Conservation (phyloP, 2,888 invertebrate species). For the Sussaba pulchella region DNA sequence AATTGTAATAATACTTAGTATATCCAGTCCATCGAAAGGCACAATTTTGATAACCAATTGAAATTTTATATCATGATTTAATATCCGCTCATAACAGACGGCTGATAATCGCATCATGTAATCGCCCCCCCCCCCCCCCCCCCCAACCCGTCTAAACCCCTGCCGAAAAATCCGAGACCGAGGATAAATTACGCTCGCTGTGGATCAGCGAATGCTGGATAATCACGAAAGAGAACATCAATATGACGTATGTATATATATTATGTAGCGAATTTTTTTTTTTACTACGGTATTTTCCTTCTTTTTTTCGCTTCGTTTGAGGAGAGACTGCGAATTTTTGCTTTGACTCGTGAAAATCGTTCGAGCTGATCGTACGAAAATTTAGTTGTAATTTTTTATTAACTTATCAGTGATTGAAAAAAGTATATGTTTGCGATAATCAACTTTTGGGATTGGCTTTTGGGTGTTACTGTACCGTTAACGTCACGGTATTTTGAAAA, state of each 20-base stretch:
- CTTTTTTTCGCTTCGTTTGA: background rate
- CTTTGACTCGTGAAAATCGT: background rate
- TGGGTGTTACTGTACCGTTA: too few species aligned
- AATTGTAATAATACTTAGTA: constrained; percentile 78
- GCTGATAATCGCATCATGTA: constrained; percentile 21
- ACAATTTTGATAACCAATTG: constrained; percentile 82
- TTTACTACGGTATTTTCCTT: constrained; percentile 1
- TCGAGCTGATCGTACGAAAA: too few species aligned
- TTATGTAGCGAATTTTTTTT: constrained; percentile 31
- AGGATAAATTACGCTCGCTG: constrained; percentile 33
- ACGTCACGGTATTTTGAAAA: too few species aligned
- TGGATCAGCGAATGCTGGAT: constrained; percentile 20
- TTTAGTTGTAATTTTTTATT: background rate
- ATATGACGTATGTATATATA: constrained; percentile 59
- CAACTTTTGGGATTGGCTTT: background rate
- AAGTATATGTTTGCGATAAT: background rate
- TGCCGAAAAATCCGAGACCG: constrained; percentile 43
- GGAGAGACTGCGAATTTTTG: background rate
- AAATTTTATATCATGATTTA: constrained; percentile 50
- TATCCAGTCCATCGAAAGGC: constrained; percentile 81
- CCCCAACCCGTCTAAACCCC: constrained; percentile 2
- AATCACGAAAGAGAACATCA: constrained; percentile 63
- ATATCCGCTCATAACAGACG: constrained; percentile 35
- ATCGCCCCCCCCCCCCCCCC: background rate
- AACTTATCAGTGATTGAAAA: background rate